Base-by-base conservation (phyloP, 1,140 invertebrate species). In the Drosophila willistoni region DNA sequence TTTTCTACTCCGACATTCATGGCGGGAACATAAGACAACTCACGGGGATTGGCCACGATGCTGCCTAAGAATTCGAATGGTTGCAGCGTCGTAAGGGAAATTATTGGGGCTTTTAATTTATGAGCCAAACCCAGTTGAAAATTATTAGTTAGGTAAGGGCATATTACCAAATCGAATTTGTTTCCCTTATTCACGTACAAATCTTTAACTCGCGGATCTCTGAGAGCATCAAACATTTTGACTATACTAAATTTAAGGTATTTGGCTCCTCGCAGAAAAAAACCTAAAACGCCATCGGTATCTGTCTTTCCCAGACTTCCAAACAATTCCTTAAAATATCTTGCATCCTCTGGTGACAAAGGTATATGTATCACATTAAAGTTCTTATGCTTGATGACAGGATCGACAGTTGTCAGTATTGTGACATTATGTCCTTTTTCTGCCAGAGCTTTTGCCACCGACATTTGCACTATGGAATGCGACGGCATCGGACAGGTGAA, bases 361-460 rank as follows among this genome's bases (percentile, higher is more conserved):
- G 64, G 41, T 2, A 90, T 25, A 0, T 66, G 7, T 12, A 90
- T 78, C 0, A 73, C 7, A 1, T 77, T 68, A 0, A 90, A 66
- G 6, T 83, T 78, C 25, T 75, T 55, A 39, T 90, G 82, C 17
- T 19, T 79, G 7, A 90, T 55, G 19, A 66, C 67, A 0, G 85
- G 85, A 6, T 77, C 68, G 3, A 82, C 36, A 7, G 71, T 25
- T 2, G 76, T 75, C 0, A 91, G 74, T 19, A 91, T 74, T 0
- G 90, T 91, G 10, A 91, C 73, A 55, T 91, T 82, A 57, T 91
- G 90, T 6, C 86, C 89, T 19, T 61, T 33, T 34, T 91, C 89
- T 0, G 85, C 89, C 7, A 91, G 44, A 0, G 74, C 71, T 36
- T 79, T 75, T 0, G 67, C 74, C 34, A 81, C 56, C 9, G 90